Conservation (phyloP, 2,113 vertebrate genomes). For the Theristicus caerulescens region DNA sequence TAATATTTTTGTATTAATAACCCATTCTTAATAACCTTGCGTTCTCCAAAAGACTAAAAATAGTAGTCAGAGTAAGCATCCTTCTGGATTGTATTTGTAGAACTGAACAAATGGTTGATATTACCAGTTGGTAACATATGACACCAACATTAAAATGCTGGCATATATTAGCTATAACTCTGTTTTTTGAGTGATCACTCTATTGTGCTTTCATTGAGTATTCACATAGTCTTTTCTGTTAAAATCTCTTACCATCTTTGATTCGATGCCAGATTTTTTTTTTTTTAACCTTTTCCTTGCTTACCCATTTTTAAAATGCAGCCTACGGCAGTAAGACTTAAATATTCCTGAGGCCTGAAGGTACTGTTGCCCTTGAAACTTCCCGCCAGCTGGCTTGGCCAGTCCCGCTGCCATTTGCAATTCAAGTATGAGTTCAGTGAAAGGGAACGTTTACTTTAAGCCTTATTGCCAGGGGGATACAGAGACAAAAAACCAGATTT, state of each 20-base stretch:
- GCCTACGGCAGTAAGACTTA: not conserved
- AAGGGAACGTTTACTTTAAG: not conserved
- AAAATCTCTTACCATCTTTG: not conserved
- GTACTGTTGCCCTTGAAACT: not conserved
- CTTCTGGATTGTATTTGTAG: conserved; percentile 21
- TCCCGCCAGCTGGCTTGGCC: not conserved
- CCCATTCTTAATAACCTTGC: not conserved
- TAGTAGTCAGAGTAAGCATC: not conserved
- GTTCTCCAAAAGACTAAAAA: conserved; percentile 2
- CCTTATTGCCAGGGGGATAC: not conserved
- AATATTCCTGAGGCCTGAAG: not conserved
- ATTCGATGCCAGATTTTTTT: not conserved
- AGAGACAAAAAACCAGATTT: not conserved
- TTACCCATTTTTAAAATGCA: not conserved
- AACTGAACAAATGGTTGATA: conserved; percentile 21
- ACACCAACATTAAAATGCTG: not conserved
- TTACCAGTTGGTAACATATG: conserved; percentile 6
- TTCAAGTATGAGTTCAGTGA: not conserved
- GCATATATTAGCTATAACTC: not conserved
- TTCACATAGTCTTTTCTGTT: not conserved
- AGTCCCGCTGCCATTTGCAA: not conserved
- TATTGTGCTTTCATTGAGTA: not conserved
- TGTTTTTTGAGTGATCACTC: not conserved
- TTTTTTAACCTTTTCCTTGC: not conserved
- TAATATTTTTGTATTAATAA: not conserved